Evolutionary conservation across 2,888 invertebrate species (phyloP).

Genomic region (Patella caerulea): DNA sequence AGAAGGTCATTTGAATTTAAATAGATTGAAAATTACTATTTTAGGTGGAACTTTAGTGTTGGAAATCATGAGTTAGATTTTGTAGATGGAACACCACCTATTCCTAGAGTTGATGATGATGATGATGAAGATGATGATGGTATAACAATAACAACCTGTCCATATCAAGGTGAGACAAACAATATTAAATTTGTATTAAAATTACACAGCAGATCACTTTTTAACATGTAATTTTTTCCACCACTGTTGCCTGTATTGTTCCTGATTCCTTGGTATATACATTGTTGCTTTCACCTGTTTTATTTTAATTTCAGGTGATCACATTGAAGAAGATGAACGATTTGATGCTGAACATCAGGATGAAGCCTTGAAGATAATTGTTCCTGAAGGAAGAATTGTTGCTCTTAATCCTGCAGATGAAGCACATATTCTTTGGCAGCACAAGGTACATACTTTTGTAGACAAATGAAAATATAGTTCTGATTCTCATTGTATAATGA

Average conservation of each 20-base stretch:
- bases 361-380: constrained; percentile 63
- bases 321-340: not conserved
- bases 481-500: not conserved
- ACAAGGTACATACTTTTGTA: constrained; percentile 76
- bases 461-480: too few relatives aligned
- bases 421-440: constrained; percentile 80
- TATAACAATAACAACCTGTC: constrained; percentile 41
- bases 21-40: constrained; percentile 11
- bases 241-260: too few relatives aligned
- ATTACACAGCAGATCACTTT: too few relatives aligned
- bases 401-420: constrained; percentile 78
- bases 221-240: too few relatives aligned
- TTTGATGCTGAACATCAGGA: constrained; percentile 29
- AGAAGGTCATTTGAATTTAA: too few relatives aligned
- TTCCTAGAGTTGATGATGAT: constrained; percentile 19
- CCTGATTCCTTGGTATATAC: too few relatives aligned
- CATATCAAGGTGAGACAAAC: constrained; percentile 26
- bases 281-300: too few relatives aligned
- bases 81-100: constrained; percentile 38
- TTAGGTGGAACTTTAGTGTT: constrained; percentile 95
- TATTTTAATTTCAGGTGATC: not conserved
- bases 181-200: too few relatives aligned
- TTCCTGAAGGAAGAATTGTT: constrained; percentile 81
- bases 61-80: constrained; percentile 84
- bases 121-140: constrained; percentile 48